Percentiles rank a stretch among this genome's conserved stretches.
phyloP scores from a whole-genome alignment of 64 coral and sea anemone species.

The Actinia tenebrosa region DNA sequence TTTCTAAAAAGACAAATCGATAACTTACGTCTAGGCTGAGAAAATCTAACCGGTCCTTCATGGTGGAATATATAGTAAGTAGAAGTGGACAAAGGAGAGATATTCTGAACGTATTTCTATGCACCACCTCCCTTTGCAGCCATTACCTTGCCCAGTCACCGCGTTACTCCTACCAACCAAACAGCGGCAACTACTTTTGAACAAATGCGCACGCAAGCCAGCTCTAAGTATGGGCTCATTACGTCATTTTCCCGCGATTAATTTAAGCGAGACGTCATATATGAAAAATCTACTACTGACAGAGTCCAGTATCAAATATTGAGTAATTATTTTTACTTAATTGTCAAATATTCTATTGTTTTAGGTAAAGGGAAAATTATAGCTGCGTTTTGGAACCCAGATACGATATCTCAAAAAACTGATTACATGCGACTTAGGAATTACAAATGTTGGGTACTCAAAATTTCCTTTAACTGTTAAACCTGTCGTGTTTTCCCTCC shows the following conservation, averaged over 20 bases:
- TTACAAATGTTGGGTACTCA: too few relatives aligned
- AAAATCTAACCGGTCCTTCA: slow-evolving; percentile 52
- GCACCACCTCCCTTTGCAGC: slow-evolving; percentile 40
- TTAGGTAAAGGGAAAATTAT: too few relatives aligned
- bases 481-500: too few relatives aligned
- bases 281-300: not conserved
- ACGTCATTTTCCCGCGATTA: not conserved
- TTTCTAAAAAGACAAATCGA: not conserved
- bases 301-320: too few relatives aligned
- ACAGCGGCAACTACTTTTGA: not conserved
- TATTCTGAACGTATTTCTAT: not conserved
- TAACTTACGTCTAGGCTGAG: not conserved
- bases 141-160: slow-evolving; percentile 3
- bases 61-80: slow-evolving; percentile 1
- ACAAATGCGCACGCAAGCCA: not conserved
- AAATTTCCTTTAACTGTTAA: too few relatives aligned
- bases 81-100: not conserved
- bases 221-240: not conserved
- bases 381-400: too few relatives aligned
- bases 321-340: too few relatives aligned
- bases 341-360: too few relatives aligned
- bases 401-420: too few relatives aligned
- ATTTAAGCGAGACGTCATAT: not conserved
- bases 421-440: too few relatives aligned
- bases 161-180: not conserved